Percentiles rank a stretch among this genome's conserved stretches.
phyloP scores from a whole-genome alignment of 2,888 invertebrate species.

The Leptopilina drosophilae region DNA sequence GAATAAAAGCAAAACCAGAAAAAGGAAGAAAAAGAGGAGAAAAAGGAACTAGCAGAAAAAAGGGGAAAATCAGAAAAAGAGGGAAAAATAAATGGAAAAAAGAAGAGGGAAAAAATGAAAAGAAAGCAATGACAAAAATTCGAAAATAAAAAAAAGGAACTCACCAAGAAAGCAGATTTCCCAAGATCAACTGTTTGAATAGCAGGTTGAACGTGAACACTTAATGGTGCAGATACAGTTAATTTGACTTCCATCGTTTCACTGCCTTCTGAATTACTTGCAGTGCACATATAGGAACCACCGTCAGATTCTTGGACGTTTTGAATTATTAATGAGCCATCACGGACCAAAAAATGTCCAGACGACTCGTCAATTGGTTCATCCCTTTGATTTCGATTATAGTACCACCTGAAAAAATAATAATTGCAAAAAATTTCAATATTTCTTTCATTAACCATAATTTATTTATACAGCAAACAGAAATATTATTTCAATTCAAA shows the following conservation, averaged over 20 bases:
- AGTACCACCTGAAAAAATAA: constrained; percentile 77
- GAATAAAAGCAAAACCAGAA: too few species aligned
- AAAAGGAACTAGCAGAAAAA: too few species aligned
- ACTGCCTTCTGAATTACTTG: constrained; percentile 79
- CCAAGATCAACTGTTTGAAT: constrained; percentile 78
- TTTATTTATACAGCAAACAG: neutral
- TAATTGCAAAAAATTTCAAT: constrained; percentile 36
- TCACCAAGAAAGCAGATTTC: constrained; percentile 78
- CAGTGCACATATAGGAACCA: constrained; percentile 79
- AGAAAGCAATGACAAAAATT: too few species aligned
- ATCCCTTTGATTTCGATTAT: constrained; percentile 77
- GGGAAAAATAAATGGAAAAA: too few species aligned
- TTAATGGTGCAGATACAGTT: constrained; percentile 75
- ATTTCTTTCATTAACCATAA: too few species aligned
- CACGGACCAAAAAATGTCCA: constrained; percentile 77
- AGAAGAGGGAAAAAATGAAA: too few species aligned
- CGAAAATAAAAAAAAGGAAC: constrained; percentile 59
- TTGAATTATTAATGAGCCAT: constrained; percentile 79
- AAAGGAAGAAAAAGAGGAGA: too few species aligned
- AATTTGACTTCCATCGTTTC: constrained; percentile 79
- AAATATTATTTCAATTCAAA: neutral
- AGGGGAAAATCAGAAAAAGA: too few species aligned
- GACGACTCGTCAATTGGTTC: constrained; percentile 78
- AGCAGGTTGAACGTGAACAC: constrained; percentile 75
- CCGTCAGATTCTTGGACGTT: constrained; percentile 78